A percentile compares a stretch with the other conserved stretches of the same genome.
These are phyloP conservation scores for Gerris buenoi DNA, from an alignment of 1,140 invertebrate genomes.

Conservation along the genomic window DNA sequence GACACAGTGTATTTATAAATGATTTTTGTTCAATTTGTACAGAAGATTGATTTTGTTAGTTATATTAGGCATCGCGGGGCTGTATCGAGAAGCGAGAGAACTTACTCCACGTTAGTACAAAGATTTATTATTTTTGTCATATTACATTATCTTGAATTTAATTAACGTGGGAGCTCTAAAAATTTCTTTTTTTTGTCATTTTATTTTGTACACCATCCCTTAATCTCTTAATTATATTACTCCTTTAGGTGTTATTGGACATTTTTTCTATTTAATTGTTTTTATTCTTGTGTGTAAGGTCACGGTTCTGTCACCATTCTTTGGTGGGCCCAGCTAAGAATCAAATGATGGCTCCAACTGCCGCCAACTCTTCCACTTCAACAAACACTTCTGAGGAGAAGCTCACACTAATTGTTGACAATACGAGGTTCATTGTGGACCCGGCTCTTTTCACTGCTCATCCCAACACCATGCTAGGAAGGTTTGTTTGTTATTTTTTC, in stretches of 20 bases:
- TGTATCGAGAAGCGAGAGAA: too few species aligned
- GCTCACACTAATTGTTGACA: constrained; percentile 84
- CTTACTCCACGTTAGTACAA: too few species aligned
- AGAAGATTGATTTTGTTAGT: too few species aligned
- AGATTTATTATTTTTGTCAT: too few species aligned
- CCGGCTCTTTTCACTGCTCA: constrained; percentile 77
- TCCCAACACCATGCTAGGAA: constrained; percentile 83
- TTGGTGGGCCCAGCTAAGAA: constrained; percentile 22
- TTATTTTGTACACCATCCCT: too few species aligned
- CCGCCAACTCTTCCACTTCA: constrained; percentile 6
- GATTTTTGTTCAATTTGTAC: too few species aligned
- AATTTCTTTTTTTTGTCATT: too few species aligned
- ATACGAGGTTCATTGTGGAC: constrained; percentile 73
- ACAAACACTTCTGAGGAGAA: constrained; percentile 43
- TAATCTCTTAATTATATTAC: neutral
- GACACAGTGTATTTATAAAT: too few species aligned
- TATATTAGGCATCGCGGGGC: too few species aligned
- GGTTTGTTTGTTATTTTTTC: too few species aligned
- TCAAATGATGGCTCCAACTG: constrained; percentile 16
- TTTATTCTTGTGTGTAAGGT: constrained; percentile 18
- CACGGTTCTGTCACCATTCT: constrained; percentile 18
- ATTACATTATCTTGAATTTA: too few species aligned
- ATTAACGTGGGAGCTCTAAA: too few species aligned
- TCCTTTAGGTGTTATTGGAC: neutral
- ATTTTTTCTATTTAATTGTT: neutral